These are phyloP conservation scores for Neomonachus schauinslandi DNA, from an alignment of 2,113 vertebrate species.

Conservation along the genomic window DNA sequence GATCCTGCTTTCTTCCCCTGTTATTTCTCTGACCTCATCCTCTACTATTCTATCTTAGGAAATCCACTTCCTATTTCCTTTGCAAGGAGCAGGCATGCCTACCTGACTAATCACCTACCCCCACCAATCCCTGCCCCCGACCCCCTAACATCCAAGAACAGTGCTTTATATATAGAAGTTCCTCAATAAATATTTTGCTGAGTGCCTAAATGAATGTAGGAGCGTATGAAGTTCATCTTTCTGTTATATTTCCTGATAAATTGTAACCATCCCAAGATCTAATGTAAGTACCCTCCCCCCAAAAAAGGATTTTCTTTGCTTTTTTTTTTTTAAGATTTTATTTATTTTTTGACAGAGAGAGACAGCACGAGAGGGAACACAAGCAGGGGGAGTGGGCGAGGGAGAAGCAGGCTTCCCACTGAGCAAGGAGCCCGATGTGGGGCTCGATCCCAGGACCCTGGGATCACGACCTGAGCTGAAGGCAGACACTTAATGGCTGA, in stretches of 20 bases:
- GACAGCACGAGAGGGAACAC: too few species aligned
- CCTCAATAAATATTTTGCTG: not conserved
- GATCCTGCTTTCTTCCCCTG: not conserved
- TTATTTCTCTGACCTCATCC: not conserved
- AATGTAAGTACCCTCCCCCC: not conserved
- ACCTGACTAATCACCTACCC: not conserved
- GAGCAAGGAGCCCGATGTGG: too few species aligned
- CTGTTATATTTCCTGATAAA: constrained; percentile 26
- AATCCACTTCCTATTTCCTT: not conserved
- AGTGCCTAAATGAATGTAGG: not conserved
- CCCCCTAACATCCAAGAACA: not conserved
- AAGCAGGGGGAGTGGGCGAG: too few species aligned
- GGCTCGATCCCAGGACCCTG: too few species aligned
- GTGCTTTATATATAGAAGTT: not conserved
- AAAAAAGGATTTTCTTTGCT: not conserved
- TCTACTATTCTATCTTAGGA: not conserved
- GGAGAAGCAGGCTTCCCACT: too few species aligned
- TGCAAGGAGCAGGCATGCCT: not conserved
- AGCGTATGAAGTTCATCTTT: not conserved
- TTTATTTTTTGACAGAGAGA: too few species aligned
- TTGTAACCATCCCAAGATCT: not conserved
- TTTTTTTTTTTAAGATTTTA: too few species aligned
- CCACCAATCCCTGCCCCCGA: accelerated
- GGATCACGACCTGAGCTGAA: too few species aligned
- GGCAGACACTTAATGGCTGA: too few species aligned